Evolutionary conservation across 2,888 invertebrate genomes (phyloP).

Genomic region (Gnatocerus cornutus): DNA sequence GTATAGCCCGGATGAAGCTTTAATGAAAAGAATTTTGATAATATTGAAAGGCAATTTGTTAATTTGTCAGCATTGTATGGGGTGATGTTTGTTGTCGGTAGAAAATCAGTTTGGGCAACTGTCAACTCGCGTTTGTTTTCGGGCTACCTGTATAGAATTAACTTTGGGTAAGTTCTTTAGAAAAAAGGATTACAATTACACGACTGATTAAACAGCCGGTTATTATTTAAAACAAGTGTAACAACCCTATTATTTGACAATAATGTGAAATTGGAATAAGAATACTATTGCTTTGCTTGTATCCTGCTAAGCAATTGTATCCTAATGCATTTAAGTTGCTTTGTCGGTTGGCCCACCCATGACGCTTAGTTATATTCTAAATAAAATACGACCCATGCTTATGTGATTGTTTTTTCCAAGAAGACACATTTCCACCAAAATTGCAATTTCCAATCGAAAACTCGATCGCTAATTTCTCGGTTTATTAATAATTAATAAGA

Average conservation of each 20-base stretch:
- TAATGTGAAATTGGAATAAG: conserved; percentile 63
- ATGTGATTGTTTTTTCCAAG: conserved; percentile 38
- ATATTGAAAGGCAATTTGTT: conserved; percentile 23
- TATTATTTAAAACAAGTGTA: conserved; percentile 66
- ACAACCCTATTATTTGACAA: conserved; percentile 65
- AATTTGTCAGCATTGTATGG: conserved; percentile 16
- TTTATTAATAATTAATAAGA: conserved; percentile 43
- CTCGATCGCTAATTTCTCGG: conserved; percentile 32
- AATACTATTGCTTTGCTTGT: conserved; percentile 61
- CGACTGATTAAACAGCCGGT: conserved; percentile 64
- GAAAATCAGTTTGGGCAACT: conserved; percentile 43
- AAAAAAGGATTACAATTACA: conserved; percentile 64
- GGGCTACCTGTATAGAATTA: conserved; percentile 59
- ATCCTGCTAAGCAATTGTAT: conserved; percentile 67
- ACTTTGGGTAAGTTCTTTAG: conserved; percentile 58
- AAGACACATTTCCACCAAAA: conserved; percentile 20
- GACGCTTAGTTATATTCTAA: conserved; percentile 53
- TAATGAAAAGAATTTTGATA: conserved; percentile 26
- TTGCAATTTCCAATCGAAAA: conserved; percentile 2
- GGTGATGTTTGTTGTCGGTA: conserved; percentile 28
- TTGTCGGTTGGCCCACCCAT: conserved; percentile 68
- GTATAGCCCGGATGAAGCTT: conserved; percentile 10
- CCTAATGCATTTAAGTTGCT: conserved; percentile 68
- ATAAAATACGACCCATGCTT: conserved; percentile 50
- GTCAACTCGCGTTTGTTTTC: conserved; percentile 56